Conservation (phyloP, 2,113 vertebrate genomes). For the Oryzias celebensis region DNA sequence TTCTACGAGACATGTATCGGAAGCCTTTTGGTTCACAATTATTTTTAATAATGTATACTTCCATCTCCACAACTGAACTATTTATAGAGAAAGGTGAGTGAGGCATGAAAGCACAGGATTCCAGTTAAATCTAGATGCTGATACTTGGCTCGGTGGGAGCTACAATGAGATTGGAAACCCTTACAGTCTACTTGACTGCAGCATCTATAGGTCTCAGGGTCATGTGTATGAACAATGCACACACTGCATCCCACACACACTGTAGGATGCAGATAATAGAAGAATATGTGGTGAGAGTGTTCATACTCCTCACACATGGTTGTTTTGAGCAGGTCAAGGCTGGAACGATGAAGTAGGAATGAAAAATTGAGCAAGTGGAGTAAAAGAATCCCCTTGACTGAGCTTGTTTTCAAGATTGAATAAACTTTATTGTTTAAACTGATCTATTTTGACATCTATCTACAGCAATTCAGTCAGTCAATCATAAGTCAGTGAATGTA, state of each 20-base stretch:
- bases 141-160: conserved; percentile 5
- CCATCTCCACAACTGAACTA: background rate
- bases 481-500: too few species aligned
- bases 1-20: conserved; percentile 1
- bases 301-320: background rate
- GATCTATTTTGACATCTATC: too few species aligned
- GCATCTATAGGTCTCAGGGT: background rate
- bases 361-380: background rate
- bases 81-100: background rate
- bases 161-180: background rate
- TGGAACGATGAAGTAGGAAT: background rate
- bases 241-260: background rate
- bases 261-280: background rate
- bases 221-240: background rate
- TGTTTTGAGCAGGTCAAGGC: background rate
- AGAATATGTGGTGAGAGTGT: background rate
- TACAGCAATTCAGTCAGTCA: too few species aligned
- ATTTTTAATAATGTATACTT: conserved; percentile 9
- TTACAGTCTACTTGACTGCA: conserved; percentile 9
- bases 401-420: too few species aligned
- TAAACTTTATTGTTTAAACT: too few species aligned
- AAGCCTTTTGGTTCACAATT: conserved; percentile 12
- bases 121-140: conserved; percentile 4
- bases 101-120: background rate
- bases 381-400: background rate